Evolutionary conservation across 2,113 vertebrate genomes (phyloP).

Genomic region (Calyptomena viridis): DNA sequence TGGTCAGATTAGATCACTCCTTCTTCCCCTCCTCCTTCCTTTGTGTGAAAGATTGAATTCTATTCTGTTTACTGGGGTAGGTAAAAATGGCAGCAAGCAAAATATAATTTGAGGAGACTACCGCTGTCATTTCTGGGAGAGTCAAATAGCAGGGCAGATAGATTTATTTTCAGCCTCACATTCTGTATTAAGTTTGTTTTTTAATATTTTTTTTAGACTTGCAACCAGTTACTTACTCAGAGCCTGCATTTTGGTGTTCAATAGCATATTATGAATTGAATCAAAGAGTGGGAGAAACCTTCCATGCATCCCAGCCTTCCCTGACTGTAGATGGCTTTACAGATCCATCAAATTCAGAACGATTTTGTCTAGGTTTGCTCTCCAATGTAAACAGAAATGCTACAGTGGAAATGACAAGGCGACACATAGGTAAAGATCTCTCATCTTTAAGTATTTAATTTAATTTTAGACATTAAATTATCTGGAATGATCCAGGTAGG

Average conservation of each 20-base stretch:
- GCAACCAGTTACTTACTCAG: conserved; percentile 96
- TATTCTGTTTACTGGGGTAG: not conserved
- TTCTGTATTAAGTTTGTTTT: not conserved
- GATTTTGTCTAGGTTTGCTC: conserved; percentile 95
- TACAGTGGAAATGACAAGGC: conserved; percentile 97
- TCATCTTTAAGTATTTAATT: not conserved
- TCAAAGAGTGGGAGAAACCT: conserved; percentile 97
- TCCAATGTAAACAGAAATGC: conserved; percentile 98
- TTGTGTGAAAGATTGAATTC: not conserved
- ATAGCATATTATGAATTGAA: conserved; percentile 99
- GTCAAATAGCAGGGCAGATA: not conserved
- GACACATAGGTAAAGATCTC: conserved; percentile 90
- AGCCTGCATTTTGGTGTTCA: conserved; percentile 98
- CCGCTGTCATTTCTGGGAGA: not conserved
- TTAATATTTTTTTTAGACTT: conserved; percentile 78
- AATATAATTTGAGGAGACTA: not conserved
- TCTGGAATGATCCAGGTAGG: not conserved
- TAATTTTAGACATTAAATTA: not conserved
- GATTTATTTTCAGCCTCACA: not conserved
- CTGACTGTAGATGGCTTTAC: conserved; percentile 97
- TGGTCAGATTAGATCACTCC: not conserved
- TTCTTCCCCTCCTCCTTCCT: not conserved
- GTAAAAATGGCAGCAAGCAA: not conserved
- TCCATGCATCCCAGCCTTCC: conserved; percentile 96
- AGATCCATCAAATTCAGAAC: conserved; percentile 96